A percentile compares a stretch with the other conserved stretches of the same genome.
phyloP scores from a whole-genome alignment of 1,140 invertebrate genomes.

The Cotesia vestalis region DNA sequence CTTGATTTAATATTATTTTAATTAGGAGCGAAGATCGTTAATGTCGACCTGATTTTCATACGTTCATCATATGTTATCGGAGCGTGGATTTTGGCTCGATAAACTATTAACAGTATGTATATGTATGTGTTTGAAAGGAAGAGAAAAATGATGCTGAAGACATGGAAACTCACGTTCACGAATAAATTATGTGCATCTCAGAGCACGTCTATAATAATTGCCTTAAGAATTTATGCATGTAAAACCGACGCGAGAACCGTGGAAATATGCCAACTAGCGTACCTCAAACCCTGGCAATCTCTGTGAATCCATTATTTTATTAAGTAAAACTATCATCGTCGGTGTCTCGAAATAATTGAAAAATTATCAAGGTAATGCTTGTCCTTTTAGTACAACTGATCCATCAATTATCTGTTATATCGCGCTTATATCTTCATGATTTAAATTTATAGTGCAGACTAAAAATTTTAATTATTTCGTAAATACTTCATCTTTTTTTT shows the following conservation, averaged over 20 bases:
- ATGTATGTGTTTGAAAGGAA: not conserved
- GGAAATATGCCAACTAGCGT: slow-evolving; percentile 34
- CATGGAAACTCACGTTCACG: slow-evolving; percentile 3
- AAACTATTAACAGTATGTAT: not conserved
- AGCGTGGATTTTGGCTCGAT: slow-evolving; percentile 6
- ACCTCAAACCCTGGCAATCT: slow-evolving; percentile 28
- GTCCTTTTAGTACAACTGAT: not conserved
- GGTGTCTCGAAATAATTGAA: slow-evolving; percentile 36
- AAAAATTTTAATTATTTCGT: too few species aligned
- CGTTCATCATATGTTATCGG: not conserved
- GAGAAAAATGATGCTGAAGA: slow-evolving; percentile 12
- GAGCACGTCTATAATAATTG: slow-evolving; percentile 44
- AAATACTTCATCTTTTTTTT: too few species aligned
- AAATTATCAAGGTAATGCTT: slow-evolving; percentile 25
- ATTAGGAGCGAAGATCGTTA: slow-evolving; percentile 2
- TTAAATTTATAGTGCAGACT: too few species aligned
- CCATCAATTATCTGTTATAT: not conserved
- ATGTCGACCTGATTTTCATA: slow-evolving; percentile 13
- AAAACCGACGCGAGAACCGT: slow-evolving; percentile 46
- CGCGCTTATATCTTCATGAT: too few species aligned
- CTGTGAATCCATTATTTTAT: slow-evolving; percentile 12
- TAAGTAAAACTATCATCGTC: slow-evolving; percentile 11
- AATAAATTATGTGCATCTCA: slow-evolving; percentile 29
- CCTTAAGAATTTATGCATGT: slow-evolving; percentile 47
- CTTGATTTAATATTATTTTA: not conserved